phyloP scores from a whole-genome alignment of 2,113 vertebrate genomes.

The Notarius quadriscutis region DNA sequence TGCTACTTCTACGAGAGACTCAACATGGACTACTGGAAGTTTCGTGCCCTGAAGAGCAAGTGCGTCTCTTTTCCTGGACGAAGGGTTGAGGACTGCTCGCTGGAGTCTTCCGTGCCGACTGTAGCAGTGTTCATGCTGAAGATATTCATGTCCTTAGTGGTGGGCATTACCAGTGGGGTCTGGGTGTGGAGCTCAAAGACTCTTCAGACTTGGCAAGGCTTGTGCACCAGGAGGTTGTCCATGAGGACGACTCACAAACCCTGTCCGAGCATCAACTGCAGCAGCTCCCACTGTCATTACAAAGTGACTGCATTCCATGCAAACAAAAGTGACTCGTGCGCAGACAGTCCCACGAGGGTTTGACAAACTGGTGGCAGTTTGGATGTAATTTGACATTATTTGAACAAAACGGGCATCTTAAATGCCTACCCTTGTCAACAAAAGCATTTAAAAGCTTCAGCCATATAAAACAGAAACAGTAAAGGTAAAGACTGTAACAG shows the following conservation, averaged over 20 bases:
- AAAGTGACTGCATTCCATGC: constrained; percentile 80
- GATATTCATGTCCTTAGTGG: constrained; percentile 88
- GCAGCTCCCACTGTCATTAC: constrained; percentile 78
- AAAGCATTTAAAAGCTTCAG: neutral
- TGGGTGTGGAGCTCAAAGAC: constrained; percentile 94
- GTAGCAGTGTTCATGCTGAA: constrained; percentile 87
- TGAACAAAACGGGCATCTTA: neutral
- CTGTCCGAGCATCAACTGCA: constrained; percentile 74
- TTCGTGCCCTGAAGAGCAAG: constrained; percentile 71
- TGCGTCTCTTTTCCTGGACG: constrained; percentile 71
- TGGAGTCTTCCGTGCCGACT: constrained; percentile 80
- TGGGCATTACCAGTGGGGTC: constrained; percentile 87
- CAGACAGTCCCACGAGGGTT: constrained; percentile 82
- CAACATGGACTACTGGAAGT: constrained; percentile 83
- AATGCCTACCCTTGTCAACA: neutral
- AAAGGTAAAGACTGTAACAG: neutral
- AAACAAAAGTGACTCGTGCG: constrained; percentile 79
- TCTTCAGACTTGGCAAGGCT: constrained; percentile 85
- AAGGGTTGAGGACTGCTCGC: constrained; percentile 74
- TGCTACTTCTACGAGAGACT: constrained; percentile 86
- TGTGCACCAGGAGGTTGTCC: constrained; percentile 79
- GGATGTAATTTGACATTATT: neutral
- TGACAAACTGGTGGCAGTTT: constrained; percentile 56
- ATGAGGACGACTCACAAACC: constrained; percentile 76
- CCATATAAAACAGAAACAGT: neutral